Base-by-base conservation (phyloP, 1,140 invertebrate genomes). In the Heliconius himera region DNA sequence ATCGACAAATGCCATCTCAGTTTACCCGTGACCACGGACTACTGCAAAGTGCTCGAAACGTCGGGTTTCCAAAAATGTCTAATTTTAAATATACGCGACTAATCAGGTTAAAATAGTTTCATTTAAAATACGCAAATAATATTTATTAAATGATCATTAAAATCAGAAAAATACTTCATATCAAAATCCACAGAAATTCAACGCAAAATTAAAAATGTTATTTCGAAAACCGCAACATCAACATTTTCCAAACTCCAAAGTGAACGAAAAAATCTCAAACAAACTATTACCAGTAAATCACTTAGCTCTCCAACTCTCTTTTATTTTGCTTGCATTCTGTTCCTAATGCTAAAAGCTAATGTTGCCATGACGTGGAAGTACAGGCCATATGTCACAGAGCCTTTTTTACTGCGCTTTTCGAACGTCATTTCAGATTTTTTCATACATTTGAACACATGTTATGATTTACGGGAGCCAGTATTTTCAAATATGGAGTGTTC, bases 341-440 rank as follows among this genome's bases (percentile, higher is more conserved):
- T 70, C 77, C 77, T 84, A 82, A 83, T 82, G 78, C 77, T 81
- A 81, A 82, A 84, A 84, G 81, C 82, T 81, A 74, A 76, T 82
- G 79, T 79, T 78, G 77, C 78, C 54, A 76, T 82, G 74, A 82
- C 81, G 77, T 77, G 81, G 79, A 82, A 77, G 77, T 80, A 78
- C 70, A 81, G 56, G 77, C 81, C 83, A 84, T 84, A 71, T 84
- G 83, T 84, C 83, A 82, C 79, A 79, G 66, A 79, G 82, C 75
- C 82, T 84, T 51, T 82, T 82, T 77, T 56, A 74, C 73, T 78
- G 70, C 73, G 73, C 77, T 79, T 79, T 71, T 75, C 18, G 77
- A 51, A 51, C 22, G 78, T 74, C 78, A 79, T 79, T 79, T 75
- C 73, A 51, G 46, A 81, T 78, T 78, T 83, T 78, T 78, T 74